Evolutionary conservation across 2,888 invertebrate species (phyloP).

Genomic region (Nycteola revayana): DNA sequence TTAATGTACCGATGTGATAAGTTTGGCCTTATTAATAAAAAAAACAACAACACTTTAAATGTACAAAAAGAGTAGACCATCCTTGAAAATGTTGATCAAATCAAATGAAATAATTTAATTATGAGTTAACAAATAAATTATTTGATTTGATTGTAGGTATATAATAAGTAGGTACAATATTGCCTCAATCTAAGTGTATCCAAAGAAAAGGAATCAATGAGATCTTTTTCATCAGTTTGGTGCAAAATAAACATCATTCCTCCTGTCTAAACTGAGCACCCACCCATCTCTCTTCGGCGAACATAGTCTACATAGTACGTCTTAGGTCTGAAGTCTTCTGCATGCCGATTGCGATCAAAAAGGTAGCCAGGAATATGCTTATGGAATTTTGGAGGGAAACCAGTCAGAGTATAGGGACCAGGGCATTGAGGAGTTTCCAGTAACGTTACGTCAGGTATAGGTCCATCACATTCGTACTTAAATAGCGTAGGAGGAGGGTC

Average conservation of each 20-base stretch:
- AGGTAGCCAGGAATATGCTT: slow-evolving; percentile 76
- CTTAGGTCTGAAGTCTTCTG: slow-evolving; percentile 73
- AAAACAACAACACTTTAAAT: too few relatives aligned
- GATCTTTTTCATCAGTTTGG: slow-evolving; percentile 30
- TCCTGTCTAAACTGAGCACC: slow-evolving; percentile 77
- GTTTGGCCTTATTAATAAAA: too few relatives aligned
- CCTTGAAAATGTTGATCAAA: too few relatives aligned
- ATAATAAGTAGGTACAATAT: too few relatives aligned
- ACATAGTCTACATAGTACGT: slow-evolving; percentile 80
- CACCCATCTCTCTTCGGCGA: slow-evolving; percentile 78
- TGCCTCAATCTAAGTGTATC: too few relatives aligned
- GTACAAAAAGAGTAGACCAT: too few relatives aligned
- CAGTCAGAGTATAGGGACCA: slow-evolving; percentile 69
- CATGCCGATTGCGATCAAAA: slow-evolving; percentile 68
- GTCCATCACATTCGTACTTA: slow-evolving; percentile 69
- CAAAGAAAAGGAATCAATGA: too few relatives aligned
- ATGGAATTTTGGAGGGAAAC: slow-evolving; percentile 73
- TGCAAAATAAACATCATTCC: slow-evolving; percentile 55
- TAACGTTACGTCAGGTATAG: slow-evolving; percentile 64
- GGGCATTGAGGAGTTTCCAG: slow-evolving; percentile 55
- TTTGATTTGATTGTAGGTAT: too few relatives aligned
- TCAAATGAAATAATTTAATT: too few relatives aligned
- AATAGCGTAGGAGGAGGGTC: slow-evolving; percentile 66
- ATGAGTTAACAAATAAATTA: too few relatives aligned
- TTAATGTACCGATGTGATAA: too few relatives aligned